These are phyloP conservation scores for Lemur catta DNA, from an alignment of 2,797 vertebrate genomes.

Conservation along the genomic window DNA sequence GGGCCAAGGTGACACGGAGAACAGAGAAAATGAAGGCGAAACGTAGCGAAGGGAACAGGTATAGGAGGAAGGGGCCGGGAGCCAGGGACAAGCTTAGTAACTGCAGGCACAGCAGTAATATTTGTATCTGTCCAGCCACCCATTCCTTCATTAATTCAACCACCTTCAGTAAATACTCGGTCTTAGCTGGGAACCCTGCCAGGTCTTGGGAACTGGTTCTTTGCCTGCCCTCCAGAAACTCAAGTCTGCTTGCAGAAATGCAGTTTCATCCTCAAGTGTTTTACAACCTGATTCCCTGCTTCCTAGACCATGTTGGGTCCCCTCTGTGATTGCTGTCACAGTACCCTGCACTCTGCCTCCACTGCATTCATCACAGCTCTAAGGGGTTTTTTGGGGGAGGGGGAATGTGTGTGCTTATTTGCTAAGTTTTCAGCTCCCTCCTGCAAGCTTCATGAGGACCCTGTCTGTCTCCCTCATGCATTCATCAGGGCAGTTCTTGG, in stretches of 20 bases:
- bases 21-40: neutral
- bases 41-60: neutral
- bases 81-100: neutral
- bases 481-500: neutral
- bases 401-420: neutral
- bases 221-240: neutral
- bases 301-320: rapidly evolving
- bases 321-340: rapidly evolving
- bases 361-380: rapidly evolving
- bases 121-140: neutral
- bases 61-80: neutral
- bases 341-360: rapidly evolving
- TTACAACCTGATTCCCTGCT: neutral
- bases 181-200: neutral
- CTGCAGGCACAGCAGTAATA: neutral
- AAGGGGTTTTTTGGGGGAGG: neutral
- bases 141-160: neutral
- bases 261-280: neutral
- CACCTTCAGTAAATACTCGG: too few species aligned
- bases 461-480: neutral
- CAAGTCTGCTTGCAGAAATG: neutral
- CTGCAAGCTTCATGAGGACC: neutral
- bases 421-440: neutral
- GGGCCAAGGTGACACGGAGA: neutral
- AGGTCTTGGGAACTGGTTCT: neutral